Base-by-base conservation (phyloP, 2,888 invertebrate genomes). In the Idaea dimidiata region DNA sequence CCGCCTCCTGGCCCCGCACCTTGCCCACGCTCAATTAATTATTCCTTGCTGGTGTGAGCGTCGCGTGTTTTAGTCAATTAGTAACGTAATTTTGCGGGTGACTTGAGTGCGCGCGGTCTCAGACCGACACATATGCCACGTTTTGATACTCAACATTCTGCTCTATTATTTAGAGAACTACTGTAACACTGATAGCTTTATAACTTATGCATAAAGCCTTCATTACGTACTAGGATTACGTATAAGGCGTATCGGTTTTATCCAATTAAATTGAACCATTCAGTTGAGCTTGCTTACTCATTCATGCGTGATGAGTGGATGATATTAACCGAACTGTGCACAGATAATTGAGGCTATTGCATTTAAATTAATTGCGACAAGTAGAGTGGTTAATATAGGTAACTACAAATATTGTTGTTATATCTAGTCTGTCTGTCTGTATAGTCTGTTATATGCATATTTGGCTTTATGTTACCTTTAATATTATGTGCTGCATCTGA, bases 21-120 rank as follows among this genome's bases (percentile, higher is more conserved):
- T 82, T 80, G 79, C 88, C 88, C 82, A 84, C 84, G 87, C 90
- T 90, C 91, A 90, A 92, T 91, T 92, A 91, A 91, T 91, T 92
- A 92, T 91, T 92, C 90, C 85, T 86, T 77, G 84, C 91, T 88
- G 91, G 91, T 89, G 91, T 91, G 89, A 91, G 91, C 87, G 89
- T 91, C 91, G 91, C 91, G 91, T 91, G 91, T 92, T 92, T 91
- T 90, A 92, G 88, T 91, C 92, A 92, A 92, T 92, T 92, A 92
- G 91, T 91, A 91, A 91, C 89, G 91, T 91, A 91, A 92, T 92
- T 92, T 91, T 91, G 91, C 86, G 91, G 91, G 87, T 88, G 90
- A 91, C 90, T 91, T 88, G 91, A 90, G 90, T 88, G 86, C 87
- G 86, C 87, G 88, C 83, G 86, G 83, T 82, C 84, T 84, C 81